These are phyloP conservation scores for Acrocephalus arundinaceus DNA, from an alignment of 2,113 vertebrate species.

Conservation along the genomic window DNA sequence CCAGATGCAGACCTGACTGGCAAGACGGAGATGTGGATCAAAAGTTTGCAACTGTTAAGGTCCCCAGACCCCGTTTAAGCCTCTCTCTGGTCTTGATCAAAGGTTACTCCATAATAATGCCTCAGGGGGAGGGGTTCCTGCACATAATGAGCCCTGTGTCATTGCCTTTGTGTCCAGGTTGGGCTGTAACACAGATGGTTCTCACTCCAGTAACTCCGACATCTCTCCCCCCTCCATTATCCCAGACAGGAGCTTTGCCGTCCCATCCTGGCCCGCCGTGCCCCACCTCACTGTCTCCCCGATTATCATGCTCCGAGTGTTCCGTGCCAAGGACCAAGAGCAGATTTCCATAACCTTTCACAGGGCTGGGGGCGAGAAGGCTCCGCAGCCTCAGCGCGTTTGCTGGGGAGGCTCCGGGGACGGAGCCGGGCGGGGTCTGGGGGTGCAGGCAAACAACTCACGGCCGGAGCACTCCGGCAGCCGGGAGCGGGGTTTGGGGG, in stretches of 20 bases:
- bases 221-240: constrained; percentile 28
- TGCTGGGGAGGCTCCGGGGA: background rate
- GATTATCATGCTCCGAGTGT: constrained; percentile 20
- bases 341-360: constrained; percentile 39
- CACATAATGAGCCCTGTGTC: constrained; percentile 62
- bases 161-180: constrained; percentile 58
- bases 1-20: background rate
- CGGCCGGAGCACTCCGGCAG: accelerated
- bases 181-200: constrained; percentile 56
- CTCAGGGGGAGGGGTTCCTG: constrained; percentile 29
- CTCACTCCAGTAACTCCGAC: constrained; percentile 60
- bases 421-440: background rate
- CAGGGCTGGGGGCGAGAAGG: background rate
- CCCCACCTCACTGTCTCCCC: constrained; percentile 34
- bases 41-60: constrained; percentile 38
- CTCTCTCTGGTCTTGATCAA: constrained; percentile 65
- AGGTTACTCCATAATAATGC: constrained; percentile 56
- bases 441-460: background rate
- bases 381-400: background rate
- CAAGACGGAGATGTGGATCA: constrained; percentile 1
- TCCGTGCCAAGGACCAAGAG: background rate
- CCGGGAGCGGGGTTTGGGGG: background rate
- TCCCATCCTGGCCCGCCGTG: background rate
- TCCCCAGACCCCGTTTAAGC: constrained; percentile 39
- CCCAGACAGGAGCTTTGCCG: constrained; percentile 31